Percentiles rank a stretch among this genome's conserved stretches.
Conservation (phyloP, 2,888 invertebrate species). For the Herminia tarsipennalis region DNA sequence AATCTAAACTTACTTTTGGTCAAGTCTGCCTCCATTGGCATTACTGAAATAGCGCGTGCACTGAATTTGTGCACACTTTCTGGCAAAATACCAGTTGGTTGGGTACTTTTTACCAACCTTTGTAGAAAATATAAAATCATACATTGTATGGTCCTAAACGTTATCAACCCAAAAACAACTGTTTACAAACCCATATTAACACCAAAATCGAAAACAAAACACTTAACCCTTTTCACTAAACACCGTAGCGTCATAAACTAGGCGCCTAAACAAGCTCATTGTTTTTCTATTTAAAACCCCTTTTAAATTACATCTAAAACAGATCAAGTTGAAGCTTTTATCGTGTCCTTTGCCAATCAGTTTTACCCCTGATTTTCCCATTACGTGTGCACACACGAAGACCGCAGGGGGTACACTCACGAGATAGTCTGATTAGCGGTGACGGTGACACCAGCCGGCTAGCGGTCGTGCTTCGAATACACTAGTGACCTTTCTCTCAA, state of each 20-base stretch:
- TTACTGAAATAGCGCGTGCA: conserved; percentile 40
- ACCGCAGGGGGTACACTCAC: conserved; percentile 52
- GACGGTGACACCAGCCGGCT: conserved; percentile 51
- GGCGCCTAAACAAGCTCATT: not conserved
- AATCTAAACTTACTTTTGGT: conserved; percentile 42
- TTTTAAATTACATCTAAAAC: conserved; percentile 28
- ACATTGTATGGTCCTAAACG: no score
- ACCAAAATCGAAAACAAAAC: not conserved
- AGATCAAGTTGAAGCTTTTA: conserved; percentile 30
- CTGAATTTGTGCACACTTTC: no score
- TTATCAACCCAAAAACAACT: no score
- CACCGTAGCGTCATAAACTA: no score
- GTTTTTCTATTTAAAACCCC: conserved; percentile 13
- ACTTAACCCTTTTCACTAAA: not conserved
- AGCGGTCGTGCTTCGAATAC: conserved; percentile 54
- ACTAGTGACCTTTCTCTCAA: conserved; percentile 40
- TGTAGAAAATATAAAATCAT: no score
- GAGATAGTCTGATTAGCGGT: conserved; percentile 70
- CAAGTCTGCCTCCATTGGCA: no score
- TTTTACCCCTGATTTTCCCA: conserved; percentile 41
- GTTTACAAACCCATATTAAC: no score
- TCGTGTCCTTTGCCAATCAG: conserved; percentile 29
- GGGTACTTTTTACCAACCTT: no score
- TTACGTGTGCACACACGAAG: conserved; percentile 44
- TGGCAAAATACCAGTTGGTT: no score